phyloP scores from a whole-genome alignment of 2,888 invertebrate species.

The Druceiella hillmani region DNA sequence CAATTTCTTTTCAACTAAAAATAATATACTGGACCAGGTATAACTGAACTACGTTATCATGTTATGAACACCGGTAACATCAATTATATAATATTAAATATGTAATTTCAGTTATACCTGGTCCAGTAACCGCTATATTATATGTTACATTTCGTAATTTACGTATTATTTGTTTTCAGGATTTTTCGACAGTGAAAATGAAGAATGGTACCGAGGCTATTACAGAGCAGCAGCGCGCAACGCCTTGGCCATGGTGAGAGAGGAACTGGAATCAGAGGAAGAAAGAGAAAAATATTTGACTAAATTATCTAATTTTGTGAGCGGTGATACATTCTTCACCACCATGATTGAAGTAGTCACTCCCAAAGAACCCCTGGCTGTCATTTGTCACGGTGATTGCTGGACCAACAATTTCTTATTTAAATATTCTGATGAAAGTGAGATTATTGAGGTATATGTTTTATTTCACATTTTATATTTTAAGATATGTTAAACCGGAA shows the following conservation, averaged over 20 bases:
- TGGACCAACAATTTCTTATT: constrained; percentile 72
- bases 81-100: not conserved
- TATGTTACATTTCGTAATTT: too few relatives aligned
- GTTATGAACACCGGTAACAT: not conserved
- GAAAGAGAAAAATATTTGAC: constrained; percentile 50
- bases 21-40: too few relatives aligned
- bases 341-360: constrained; percentile 61
- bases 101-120: too few relatives aligned
- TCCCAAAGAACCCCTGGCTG: constrained; percentile 58
- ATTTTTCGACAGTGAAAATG: constrained; percentile 59
- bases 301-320: constrained; percentile 56
- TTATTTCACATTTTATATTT: too few relatives aligned
- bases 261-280: constrained; percentile 34
- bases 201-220: constrained; percentile 64
- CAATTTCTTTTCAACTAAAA: too few relatives aligned
- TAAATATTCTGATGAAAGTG: constrained; percentile 46
- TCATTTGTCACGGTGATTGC: constrained; percentile 70
- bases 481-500: too few relatives aligned
- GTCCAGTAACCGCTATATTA: too few relatives aligned
- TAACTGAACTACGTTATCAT: too few relatives aligned
- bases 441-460: constrained; percentile 46
- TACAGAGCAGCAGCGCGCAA: constrained; percentile 59
- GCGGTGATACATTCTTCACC: constrained; percentile 59
- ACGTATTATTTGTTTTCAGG: constrained; percentile 33
- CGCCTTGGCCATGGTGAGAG: constrained; percentile 59